Conservation (phyloP, 2,113 vertebrate genomes). For the Sisor rabdophorus region DNA sequence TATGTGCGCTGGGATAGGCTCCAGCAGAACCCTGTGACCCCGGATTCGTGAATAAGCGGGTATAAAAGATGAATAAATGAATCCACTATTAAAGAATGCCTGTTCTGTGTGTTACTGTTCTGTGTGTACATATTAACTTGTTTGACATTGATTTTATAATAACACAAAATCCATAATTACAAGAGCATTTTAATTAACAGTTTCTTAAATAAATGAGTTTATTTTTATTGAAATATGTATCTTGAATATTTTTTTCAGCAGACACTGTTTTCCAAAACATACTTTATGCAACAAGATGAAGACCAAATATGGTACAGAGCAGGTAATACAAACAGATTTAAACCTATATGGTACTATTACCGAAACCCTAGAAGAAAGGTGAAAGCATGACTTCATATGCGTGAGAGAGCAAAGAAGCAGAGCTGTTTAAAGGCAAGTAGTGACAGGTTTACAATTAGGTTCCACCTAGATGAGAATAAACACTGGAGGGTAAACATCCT, state of each 20-base stretch:
- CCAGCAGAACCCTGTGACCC: no score
- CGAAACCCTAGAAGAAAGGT: neutral
- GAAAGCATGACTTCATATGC: slow-evolving; percentile 30
- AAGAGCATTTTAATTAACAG: no score
- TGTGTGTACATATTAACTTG: no score
- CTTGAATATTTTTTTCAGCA: neutral
- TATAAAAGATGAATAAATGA: neutral
- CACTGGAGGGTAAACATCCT: slow-evolving; percentile 23
- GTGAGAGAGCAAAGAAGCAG: neutral
- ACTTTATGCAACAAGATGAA: neutral
- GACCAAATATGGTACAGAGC: neutral
- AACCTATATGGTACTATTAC: neutral
- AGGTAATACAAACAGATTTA: neutral
- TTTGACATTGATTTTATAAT: no score
- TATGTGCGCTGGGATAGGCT: no score
- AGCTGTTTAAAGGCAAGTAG: slow-evolving; percentile 22
- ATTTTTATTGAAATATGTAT: neutral
- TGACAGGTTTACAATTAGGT: slow-evolving; percentile 24
- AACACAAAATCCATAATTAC: no score
- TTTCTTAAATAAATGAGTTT: neutral
- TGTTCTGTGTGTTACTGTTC: neutral
- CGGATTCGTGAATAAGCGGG: no score
- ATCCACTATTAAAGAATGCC: neutral
- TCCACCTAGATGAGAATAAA: slow-evolving; percentile 25
- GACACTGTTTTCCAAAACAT: neutral